Evolutionary conservation across 2,797 vertebrate genomes (phyloP).

Genomic region (Threskiornis aethiopicus): DNA sequence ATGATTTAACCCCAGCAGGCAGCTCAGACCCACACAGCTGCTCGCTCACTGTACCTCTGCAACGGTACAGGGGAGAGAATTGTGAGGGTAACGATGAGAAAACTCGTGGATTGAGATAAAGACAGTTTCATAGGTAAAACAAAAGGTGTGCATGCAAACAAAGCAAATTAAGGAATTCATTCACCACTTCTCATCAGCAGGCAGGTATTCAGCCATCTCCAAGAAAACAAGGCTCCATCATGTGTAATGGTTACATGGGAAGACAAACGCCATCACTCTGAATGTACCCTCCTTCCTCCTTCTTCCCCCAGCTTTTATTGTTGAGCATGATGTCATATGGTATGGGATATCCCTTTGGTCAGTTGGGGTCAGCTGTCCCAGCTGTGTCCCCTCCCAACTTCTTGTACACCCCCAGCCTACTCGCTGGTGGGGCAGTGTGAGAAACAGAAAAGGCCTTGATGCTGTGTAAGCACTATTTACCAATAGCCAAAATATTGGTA

Average conservation of each 20-base stretch:
- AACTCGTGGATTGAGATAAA: background rate
- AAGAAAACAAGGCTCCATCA: background rate
- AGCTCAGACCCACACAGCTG: background rate
- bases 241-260: rapidly evolving
- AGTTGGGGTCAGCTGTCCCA: background rate
- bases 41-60: background rate
- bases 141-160: rapidly evolving
- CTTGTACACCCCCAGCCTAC: background rate
- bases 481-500: background rate
- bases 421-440: background rate
- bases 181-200: rapidly evolving
- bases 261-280: rapidly evolving
- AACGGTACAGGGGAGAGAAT: background rate
- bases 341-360: background rate
- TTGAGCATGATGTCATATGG: background rate
- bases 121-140: background rate
- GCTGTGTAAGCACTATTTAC: background rate
- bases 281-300: background rate
- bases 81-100: rapidly evolving
- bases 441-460: background rate
- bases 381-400: background rate
- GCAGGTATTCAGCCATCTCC: background rate
- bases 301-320: background rate
- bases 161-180: background rate
- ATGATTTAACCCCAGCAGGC: background rate